These are phyloP conservation scores for Parnassius glacialis DNA, from an alignment of 2,888 invertebrate species.

Conservation along the genomic window DNA sequence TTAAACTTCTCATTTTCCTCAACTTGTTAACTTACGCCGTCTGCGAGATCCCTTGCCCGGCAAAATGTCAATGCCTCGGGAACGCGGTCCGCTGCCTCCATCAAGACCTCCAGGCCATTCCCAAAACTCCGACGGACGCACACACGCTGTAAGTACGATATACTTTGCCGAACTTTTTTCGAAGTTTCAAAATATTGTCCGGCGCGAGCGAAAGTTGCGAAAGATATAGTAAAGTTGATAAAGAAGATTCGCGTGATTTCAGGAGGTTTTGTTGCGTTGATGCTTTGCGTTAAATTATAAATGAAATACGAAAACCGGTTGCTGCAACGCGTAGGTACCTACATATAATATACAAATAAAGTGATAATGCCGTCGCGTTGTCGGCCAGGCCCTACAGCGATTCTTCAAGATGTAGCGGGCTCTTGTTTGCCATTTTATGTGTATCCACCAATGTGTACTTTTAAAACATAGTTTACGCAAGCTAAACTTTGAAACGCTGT, in stretches of 20 bases:
- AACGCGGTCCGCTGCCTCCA: slow-evolving; percentile 51
- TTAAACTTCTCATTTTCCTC: slow-evolving; percentile 11
- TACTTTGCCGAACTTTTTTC: slow-evolving; percentile 30
- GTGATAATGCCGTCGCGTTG: slow-evolving; percentile 3
- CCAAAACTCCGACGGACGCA: slow-evolving; percentile 52
- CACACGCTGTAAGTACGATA: slow-evolving; percentile 64
- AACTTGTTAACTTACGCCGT: slow-evolving; percentile 7
- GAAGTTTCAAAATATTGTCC: background rate
- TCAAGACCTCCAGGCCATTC: slow-evolving; percentile 53
- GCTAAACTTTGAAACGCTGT: too few relatives aligned
- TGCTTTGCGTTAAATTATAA: slow-evolving; percentile 10
- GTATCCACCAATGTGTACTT: too few relatives aligned
- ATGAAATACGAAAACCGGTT: slow-evolving; percentile 11
- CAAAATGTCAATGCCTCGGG: slow-evolving; percentile 56
- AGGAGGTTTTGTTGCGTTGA: slow-evolving; percentile 1
- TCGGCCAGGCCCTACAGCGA: slow-evolving; percentile 1
- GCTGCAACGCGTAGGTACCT: background rate
- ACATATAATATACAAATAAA: slow-evolving; percentile 5
- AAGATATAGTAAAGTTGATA: slow-evolving; percentile 1
- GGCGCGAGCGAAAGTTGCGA: slow-evolving; percentile 23
- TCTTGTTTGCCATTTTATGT: background rate
- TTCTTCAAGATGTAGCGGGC: background rate
- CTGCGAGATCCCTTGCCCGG: slow-evolving; percentile 44
- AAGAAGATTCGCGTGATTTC: background rate
- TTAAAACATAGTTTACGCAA: too few relatives aligned